These are phyloP conservation scores for Eclectus roratus DNA, from an alignment of 2,113 vertebrate genomes.

Conservation along the genomic window DNA sequence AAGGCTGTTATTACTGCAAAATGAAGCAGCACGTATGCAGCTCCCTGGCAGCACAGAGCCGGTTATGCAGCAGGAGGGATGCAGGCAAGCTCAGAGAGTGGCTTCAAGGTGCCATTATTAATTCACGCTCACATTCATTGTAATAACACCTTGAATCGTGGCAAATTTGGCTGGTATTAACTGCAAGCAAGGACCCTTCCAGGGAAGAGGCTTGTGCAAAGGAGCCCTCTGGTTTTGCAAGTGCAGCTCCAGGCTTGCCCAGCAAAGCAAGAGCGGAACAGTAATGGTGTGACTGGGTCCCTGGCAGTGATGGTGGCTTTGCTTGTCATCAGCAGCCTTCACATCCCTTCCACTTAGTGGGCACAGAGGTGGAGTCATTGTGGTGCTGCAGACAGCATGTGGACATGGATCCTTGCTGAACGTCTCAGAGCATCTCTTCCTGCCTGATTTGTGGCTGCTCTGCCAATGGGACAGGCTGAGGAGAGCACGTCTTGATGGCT, in stretches of 20 bases:
- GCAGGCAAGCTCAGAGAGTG: not conserved
- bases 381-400: accelerated
- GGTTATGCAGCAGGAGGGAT: not conserved
- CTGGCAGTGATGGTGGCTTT: not conserved
- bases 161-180: not conserved
- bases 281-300: not conserved
- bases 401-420: not conserved
- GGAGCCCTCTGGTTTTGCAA: not conserved
- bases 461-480: not conserved
- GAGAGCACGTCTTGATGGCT: not conserved
- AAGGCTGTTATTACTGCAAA: slow-evolving; percentile 17
- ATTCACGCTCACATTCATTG: not conserved
- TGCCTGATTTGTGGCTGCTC: not conserved
- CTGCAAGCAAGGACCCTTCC: not conserved
- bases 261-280: not conserved
- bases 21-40: not conserved
- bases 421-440: not conserved
- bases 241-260: not conserved
- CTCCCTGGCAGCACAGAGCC: not conserved
- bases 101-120: not conserved
- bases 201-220: not conserved
- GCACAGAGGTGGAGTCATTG: not conserved
- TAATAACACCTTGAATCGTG: not conserved
- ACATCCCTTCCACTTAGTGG: not conserved
- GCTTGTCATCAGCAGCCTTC: not conserved